A percentile compares a stretch with the other conserved stretches of the same genome.
These are phyloP conservation scores for Drosophila buzzatii DNA, from an alignment of 2,888 invertebrate genomes.

Conservation along the genomic window DNA sequence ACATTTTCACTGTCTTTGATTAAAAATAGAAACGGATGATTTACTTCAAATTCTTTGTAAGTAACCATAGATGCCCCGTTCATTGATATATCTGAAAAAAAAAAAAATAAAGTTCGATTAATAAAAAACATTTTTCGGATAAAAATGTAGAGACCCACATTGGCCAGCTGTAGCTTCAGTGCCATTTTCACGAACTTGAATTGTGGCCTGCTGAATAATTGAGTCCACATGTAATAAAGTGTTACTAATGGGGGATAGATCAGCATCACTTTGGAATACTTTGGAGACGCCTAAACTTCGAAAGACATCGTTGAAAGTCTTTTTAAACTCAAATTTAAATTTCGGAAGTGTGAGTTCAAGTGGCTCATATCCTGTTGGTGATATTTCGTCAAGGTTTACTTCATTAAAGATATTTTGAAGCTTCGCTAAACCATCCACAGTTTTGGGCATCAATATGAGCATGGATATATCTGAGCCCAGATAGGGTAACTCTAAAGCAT, in stretches of 20 bases:
- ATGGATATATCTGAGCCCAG: neutral
- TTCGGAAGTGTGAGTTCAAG: neutral
- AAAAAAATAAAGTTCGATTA: too few relatives aligned
- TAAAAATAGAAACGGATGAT: constrained; percentile 1
- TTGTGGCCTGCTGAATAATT: neutral
- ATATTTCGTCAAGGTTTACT: neutral
- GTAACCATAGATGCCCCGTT: too few relatives aligned
- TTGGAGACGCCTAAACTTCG: neutral
- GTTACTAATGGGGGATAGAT: neutral
- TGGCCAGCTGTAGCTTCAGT: neutral
- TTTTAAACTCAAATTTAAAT: neutral
- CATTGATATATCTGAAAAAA: too few relatives aligned
- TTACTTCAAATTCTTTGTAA: too few relatives aligned
- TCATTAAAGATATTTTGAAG: neutral
- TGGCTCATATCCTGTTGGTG: neutral
- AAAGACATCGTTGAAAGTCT: neutral
- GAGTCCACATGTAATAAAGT: neutral
- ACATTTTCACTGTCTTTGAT: fast-evolving
- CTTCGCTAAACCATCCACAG: neutral
- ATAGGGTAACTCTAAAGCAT: neutral
- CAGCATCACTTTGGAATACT: neutral
- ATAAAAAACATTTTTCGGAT: too few relatives aligned
- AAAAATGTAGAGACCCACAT: neutral
- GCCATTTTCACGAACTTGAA: neutral
- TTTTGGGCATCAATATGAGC: neutral